Evolutionary conservation across 2,888 invertebrate genomes (phyloP).

Genomic region (Iphiclides podalirius): DNA sequence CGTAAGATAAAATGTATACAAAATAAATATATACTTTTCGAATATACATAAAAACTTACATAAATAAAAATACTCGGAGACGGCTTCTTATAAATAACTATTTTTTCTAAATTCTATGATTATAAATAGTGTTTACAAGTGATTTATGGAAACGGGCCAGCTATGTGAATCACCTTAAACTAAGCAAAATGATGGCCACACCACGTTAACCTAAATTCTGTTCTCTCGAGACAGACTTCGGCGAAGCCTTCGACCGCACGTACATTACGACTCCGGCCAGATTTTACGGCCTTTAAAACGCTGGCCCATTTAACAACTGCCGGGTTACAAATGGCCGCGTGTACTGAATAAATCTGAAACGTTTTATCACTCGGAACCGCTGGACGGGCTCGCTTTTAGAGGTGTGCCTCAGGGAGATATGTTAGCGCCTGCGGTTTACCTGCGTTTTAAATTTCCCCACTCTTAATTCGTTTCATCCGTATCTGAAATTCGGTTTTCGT

Average conservation of each 20-base stretch:
- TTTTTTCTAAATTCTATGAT: too few relatives aligned
- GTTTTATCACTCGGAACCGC: constrained; percentile 62
- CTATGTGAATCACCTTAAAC: constrained; percentile 7
- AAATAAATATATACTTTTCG: too few relatives aligned
- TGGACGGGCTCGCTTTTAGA: constrained; percentile 39
- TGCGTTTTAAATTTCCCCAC: constrained; percentile 19
- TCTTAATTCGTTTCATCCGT: constrained; percentile 15
- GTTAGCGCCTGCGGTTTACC: constrained; percentile 41
- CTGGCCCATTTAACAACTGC: constrained; percentile 55
- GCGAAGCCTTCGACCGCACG: constrained; percentile 39
- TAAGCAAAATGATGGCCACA: constrained; percentile 10
- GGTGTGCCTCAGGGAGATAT: constrained; percentile 44
- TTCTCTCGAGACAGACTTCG: constrained; percentile 25
- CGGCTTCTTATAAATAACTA: too few relatives aligned
- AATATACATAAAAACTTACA: too few relatives aligned
- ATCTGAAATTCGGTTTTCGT: not conserved
- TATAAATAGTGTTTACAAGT: not conserved
- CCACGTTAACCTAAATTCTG: constrained; percentile 21
- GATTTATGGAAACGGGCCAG: not conserved
- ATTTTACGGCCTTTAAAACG: constrained; percentile 57
- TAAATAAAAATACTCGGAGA: too few relatives aligned
- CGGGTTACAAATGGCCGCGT: constrained; percentile 56
- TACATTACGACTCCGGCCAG: constrained; percentile 40
- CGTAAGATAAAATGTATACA: too few relatives aligned
- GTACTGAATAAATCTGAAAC: constrained; percentile 59